Conservation (phyloP, 2,797 vertebrate genomes). For the Protonibea diacanthus region DNA sequence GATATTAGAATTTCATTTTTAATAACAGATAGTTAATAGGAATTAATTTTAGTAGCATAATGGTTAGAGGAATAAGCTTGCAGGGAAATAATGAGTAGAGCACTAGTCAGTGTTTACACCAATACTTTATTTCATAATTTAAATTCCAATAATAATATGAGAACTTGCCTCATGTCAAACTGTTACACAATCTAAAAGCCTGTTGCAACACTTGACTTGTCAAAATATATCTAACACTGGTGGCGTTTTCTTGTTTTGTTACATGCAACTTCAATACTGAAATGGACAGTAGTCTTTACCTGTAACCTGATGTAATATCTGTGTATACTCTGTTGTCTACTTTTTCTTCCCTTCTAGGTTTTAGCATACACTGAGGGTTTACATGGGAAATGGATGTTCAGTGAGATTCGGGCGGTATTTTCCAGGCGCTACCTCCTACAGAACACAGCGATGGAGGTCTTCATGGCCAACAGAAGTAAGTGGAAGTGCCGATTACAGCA, state of each 20-base stretch:
- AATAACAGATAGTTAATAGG: neutral
- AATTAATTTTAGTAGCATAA: neutral
- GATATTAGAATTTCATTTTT: neutral
- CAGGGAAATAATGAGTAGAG: constrained; percentile 1
- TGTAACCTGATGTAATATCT: neutral
- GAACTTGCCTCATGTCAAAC: neutral
- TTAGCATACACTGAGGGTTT: constrained; percentile 96
- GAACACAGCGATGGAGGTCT: constrained; percentile 96
- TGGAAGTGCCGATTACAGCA: constrained; percentile 24
- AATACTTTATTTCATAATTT: neutral
- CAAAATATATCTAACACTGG: neutral
- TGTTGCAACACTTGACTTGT: neutral
- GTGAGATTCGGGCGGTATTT: constrained; percentile 97
- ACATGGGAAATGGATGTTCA: constrained; percentile 99
- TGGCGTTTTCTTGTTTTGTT: neutral
- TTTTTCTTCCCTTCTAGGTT: constrained; percentile 82
- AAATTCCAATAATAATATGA: neutral
- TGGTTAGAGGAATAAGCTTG: neutral
- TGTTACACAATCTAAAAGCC: neutral
- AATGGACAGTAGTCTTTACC: neutral
- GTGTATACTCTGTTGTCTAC: neutral
- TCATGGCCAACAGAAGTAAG: constrained; percentile 99
- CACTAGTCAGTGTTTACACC: neutral
- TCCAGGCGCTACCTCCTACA: constrained; percentile 95
- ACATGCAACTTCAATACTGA: neutral